These are phyloP conservation scores for Epistrophella euchroma DNA, from an alignment of 2,888 invertebrate species.

Conservation along the genomic window DNA sequence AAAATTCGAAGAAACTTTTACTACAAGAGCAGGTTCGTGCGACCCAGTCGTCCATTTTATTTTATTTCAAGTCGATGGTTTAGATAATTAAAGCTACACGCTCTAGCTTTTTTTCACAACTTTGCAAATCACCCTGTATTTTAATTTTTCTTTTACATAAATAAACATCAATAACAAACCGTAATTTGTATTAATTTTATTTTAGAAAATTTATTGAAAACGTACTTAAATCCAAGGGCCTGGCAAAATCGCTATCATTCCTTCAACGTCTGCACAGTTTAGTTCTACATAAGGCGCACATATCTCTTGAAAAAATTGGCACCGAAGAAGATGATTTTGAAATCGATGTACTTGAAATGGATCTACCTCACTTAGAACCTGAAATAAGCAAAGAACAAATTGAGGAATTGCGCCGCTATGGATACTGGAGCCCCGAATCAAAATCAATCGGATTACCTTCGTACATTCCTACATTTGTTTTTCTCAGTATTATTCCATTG, in stretches of 20 bases:
- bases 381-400: conserved; percentile 82
- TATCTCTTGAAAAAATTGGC: conserved; percentile 87
- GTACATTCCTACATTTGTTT: conserved; percentile 93
- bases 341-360: conserved; percentile 84
- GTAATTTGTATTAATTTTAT: too few relatives aligned
- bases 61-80: too few relatives aligned
- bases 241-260: conserved; percentile 92
- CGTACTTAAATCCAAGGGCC: conserved; percentile 93
- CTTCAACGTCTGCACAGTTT: conserved; percentile 89
- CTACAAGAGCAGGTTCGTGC: too few relatives aligned
- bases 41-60: too few relatives aligned
- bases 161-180: too few relatives aligned
- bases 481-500: conserved; percentile 92
- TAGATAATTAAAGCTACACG: too few relatives aligned
- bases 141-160: too few relatives aligned
- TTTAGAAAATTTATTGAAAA: conserved; percentile 93
- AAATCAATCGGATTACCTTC: conserved; percentile 92
- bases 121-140: too few relatives aligned
- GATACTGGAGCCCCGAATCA: conserved; percentile 91
- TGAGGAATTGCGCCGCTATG: conserved; percentile 85
- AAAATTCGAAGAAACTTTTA: too few relatives aligned
- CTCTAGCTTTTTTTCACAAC: too few relatives aligned
- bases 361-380: conserved; percentile 82
- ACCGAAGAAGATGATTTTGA: conserved; percentile 82
- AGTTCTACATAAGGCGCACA: conserved; percentile 88